Percentiles rank a stretch among this genome's conserved stretches.
Conservation (phyloP, 2,113 vertebrate genomes). For the Boulengeromyrus knoepffleri region DNA sequence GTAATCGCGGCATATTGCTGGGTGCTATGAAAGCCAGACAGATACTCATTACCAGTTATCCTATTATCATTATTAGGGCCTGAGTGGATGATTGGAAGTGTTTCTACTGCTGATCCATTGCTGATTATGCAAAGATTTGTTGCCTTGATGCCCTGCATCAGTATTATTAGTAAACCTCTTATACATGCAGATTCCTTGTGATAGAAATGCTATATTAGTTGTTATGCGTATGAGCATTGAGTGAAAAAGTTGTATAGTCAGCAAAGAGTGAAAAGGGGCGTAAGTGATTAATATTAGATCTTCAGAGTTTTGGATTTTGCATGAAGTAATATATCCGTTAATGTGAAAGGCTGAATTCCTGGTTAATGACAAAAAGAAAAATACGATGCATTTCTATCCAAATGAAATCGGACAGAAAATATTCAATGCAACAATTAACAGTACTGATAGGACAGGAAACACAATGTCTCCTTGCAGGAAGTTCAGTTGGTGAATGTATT, state of each 20-base stretch:
- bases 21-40: not conserved
- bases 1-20: not conserved
- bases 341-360: not conserved
- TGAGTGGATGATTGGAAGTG: not conserved
- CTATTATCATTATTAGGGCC: not conserved
- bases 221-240: not conserved
- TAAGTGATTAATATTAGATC: not conserved
- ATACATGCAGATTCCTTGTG: not conserved
- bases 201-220: not conserved
- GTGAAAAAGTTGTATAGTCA: not conserved
- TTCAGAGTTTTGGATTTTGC: not conserved
- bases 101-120: not conserved
- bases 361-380: not conserved
- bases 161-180: not conserved
- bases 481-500: slow-evolving; percentile 27
- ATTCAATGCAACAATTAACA: slow-evolving; percentile 22
- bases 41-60: not conserved
- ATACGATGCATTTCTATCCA: not conserved
- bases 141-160: not conserved
- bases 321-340: not conserved
- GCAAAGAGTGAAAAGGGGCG: not conserved
- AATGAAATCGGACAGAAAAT: not conserved
- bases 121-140: not conserved
- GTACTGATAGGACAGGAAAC: slow-evolving; percentile 39
- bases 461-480: slow-evolving; percentile 27